Evolutionary conservation across 2,113 vertebrate genomes (phyloP).

Genomic region (Morone chrysops): DNA sequence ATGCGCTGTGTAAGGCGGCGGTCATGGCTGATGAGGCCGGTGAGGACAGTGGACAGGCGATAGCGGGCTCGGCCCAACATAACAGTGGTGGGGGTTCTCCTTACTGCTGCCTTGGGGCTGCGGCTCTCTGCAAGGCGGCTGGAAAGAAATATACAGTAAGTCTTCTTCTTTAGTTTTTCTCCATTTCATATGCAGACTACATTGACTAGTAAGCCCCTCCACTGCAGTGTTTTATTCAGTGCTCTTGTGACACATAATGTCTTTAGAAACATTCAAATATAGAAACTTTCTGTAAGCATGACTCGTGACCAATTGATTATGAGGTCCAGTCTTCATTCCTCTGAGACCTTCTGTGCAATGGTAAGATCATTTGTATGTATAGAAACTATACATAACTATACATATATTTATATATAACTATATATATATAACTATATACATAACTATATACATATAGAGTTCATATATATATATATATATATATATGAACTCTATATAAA

Average conservation of each 20-base stretch:
- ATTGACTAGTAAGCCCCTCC: neutral
- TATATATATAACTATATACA: no score
- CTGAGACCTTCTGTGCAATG: neutral
- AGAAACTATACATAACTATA: no score
- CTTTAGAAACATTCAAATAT: conserved; percentile 3
- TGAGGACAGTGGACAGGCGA: conserved; percentile 91
- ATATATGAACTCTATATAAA: no score
- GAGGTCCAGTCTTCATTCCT: neutral
- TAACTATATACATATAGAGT: no score
- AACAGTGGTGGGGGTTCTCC: conserved; percentile 85
- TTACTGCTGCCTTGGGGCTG: conserved; percentile 70
- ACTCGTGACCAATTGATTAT: conserved; percentile 5
- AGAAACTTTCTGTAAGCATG: no score
- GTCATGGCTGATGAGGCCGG: conserved; percentile 90
- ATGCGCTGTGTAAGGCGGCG: conserved; percentile 93
- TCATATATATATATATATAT: no score
- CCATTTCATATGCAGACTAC: neutral
- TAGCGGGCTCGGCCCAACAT: conserved; percentile 91
- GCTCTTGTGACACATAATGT: neutral
- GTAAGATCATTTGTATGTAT: no score
- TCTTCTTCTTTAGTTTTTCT: neutral
- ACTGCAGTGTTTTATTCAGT: neutral
- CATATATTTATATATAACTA: no score
- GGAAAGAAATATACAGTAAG: neutral
- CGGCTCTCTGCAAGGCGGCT: conserved; percentile 56